A percentile compares a stretch with the other conserved stretches of the same genome.
Conservation (phyloP, 1,140 invertebrate genomes). For the Melitaea cinxia region DNA sequence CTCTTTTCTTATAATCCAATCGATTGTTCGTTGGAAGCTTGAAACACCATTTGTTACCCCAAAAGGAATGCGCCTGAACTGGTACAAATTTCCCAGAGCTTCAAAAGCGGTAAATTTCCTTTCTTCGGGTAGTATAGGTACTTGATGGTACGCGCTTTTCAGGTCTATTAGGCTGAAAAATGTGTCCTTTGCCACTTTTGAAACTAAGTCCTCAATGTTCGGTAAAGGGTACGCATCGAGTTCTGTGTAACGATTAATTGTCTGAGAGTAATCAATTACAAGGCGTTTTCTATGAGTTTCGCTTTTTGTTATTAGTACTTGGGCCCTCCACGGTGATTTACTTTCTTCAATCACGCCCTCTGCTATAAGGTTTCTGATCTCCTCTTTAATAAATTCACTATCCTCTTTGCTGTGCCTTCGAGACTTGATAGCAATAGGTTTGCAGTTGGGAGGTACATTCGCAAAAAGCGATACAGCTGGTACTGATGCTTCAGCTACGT, state of each 20-base stretch:
- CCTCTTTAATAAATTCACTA: not conserved
- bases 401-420: not conserved
- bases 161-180: not conserved
- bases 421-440: not conserved
- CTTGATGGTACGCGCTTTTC: slow-evolving; percentile 22
- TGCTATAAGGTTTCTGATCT: not conserved
- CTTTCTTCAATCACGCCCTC: too few species aligned
- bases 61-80: slow-evolving; percentile 34
- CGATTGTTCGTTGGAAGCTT: slow-evolving; percentile 36
- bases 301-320: not conserved
- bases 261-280: too few species aligned
- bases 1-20: slow-evolving; percentile 12
- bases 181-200: not conserved
- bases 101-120: slow-evolving; percentile 26
- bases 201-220: not conserved
- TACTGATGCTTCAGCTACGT: not conserved
- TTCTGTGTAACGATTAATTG: not conserved
- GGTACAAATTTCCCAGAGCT: slow-evolving; percentile 33
- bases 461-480: not conserved
- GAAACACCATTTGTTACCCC: slow-evolving; percentile 37
- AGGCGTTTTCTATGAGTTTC: not conserved
- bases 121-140: slow-evolving; percentile 24
- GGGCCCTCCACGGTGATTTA: not conserved
- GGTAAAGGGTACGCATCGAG: too few species aligned
- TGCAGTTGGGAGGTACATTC: not conserved